These are phyloP conservation scores for Chelonus formosanus DNA, from an alignment of 2,888 invertebrate species.

Conservation along the genomic window DNA sequence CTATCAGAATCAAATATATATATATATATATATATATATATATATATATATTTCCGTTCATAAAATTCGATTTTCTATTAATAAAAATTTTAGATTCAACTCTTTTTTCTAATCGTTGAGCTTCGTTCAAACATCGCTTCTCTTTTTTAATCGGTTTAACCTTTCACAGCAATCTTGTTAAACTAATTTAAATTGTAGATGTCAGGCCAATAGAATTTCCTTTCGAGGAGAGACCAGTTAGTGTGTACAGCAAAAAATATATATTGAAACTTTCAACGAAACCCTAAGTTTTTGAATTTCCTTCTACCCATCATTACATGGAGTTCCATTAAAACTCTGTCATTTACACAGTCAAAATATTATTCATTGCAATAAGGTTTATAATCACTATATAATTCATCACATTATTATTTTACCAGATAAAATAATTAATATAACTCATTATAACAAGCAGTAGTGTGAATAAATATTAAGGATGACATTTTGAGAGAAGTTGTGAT, in stretches of 20 bases:
- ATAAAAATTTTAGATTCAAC: not conserved
- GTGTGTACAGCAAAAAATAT: constrained; percentile 6
- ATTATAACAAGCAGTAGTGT: no score
- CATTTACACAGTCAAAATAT: no score
- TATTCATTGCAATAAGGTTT: no score
- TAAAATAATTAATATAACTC: no score
- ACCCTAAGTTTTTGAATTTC: not conserved
- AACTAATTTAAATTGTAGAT: constrained; percentile 29
- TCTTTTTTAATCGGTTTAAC: constrained; percentile 29
- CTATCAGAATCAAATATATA: no score
- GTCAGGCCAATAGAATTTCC: constrained; percentile 29
- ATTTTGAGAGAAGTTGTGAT: no score
- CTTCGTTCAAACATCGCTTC: constrained; percentile 27
- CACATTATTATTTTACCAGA: no score
- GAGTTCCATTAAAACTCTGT: no score
- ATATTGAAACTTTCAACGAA: not conserved
- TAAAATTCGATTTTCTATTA: not conserved
- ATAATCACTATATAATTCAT: no score
- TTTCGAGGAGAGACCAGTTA: constrained; percentile 8
- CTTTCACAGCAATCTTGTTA: constrained; percentile 33
- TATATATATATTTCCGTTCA: no score
- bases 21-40: no score
- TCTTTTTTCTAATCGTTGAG: constrained; percentile 8
- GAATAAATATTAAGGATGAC: no score
- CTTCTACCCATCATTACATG: not conserved